phyloP scores from a whole-genome alignment of 2,888 invertebrate genomes.

The Plebejus anna region DNA sequence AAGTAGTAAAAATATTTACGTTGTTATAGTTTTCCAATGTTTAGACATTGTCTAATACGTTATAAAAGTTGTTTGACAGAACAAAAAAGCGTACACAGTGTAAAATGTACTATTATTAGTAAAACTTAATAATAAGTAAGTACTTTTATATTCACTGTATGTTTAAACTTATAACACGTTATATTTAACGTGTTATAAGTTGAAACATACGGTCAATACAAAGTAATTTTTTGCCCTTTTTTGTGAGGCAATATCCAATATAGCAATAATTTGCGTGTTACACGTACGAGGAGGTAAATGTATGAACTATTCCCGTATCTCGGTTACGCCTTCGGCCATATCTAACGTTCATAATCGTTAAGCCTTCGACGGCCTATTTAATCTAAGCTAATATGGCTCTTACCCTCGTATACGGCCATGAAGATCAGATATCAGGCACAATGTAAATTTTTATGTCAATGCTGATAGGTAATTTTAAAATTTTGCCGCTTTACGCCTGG shows the following conservation, averaged over 20 bases:
- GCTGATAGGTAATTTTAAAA: conserved; percentile 14
- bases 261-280: conserved; percentile 8
- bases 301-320: conserved; percentile 28
- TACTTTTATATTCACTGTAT: not conserved
- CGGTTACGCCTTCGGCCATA: conserved; percentile 25
- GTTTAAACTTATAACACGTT: not conserved
- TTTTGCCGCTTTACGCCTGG: not conserved
- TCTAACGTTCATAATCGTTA: conserved; percentile 29
- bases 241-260: not conserved
- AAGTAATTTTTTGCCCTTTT: not conserved
- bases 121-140: no score
- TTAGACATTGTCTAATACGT: no score
- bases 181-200: not conserved
- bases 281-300: conserved; percentile 20
- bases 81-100: no score
- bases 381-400: conserved; percentile 27
- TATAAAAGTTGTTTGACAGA: no score
- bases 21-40: no score
- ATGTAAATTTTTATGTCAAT: conserved; percentile 25
- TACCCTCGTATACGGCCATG: conserved; percentile 25
- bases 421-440: conserved; percentile 27
- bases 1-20: no score
- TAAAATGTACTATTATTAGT: no score
- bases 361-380: conserved; percentile 29
- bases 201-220: not conserved